Conservation (phyloP, 2,797 vertebrate species). For the Erithacus rubecula region DNA sequence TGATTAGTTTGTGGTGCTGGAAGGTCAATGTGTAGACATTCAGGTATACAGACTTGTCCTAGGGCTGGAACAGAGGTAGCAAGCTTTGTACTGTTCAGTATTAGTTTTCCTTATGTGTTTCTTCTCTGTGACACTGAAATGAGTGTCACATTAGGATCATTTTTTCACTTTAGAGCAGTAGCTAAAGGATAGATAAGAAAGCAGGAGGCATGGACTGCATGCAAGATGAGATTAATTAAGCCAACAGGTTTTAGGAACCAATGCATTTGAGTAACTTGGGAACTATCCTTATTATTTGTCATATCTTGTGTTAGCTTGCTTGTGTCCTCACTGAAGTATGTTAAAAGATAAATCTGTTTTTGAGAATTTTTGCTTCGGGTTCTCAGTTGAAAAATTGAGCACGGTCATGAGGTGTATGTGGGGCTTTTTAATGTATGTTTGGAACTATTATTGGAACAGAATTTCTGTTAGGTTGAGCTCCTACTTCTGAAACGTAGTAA, state of each 20-base stretch:
- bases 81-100: neutral
- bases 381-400: neutral
- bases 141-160: neutral
- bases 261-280: neutral
- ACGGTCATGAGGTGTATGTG: neutral
- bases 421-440: neutral
- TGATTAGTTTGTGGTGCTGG: neutral
- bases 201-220: neutral
- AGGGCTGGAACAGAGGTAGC: neutral
- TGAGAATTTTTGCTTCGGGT: neutral
- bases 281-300: neutral
- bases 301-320: neutral
- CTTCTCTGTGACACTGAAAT: neutral
- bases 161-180: neutral
- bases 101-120: neutral
- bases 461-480: neutral
- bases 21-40: neutral
- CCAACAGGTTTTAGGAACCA: neutral
- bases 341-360: neutral
- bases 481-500: neutral
- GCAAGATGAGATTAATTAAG: neutral
- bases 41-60: neutral
- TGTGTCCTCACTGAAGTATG: neutral
- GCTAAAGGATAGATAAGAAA: neutral
- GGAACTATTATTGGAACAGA: neutral